These are phyloP conservation scores for Sinocyclocheilus rhinocerous DNA, from an alignment of 2,113 vertebrate genomes.

Conservation along the genomic window DNA sequence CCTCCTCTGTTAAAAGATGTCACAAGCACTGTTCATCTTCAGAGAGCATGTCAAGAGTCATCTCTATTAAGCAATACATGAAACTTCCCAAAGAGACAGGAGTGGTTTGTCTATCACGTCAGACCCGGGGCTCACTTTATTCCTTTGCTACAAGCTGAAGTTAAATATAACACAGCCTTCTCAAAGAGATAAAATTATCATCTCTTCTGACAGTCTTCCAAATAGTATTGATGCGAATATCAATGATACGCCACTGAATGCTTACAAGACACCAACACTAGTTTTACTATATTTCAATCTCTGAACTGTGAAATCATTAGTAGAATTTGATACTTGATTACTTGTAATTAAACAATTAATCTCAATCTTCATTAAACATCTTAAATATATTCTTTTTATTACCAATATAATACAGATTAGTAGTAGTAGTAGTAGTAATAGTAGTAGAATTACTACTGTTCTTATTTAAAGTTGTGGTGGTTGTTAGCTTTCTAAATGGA, in stretches of 20 bases:
- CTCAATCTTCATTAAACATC: no score
- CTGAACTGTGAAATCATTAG: neutral
- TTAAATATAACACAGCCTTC: neutral
- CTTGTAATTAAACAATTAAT: no score
- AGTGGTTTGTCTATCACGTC: neutral
- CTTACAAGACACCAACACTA: neutral
- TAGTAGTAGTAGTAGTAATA: neutral
- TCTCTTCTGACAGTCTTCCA: neutral
- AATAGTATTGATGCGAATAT: neutral
- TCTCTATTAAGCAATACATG: neutral
- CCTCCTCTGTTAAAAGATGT: neutral
- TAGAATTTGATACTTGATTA: neutral
- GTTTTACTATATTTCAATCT: neutral
- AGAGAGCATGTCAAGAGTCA: neutral
- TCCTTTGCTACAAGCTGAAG: neutral
- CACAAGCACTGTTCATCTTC: constrained; percentile 6
- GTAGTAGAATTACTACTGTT: neutral
- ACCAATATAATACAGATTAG: no score
- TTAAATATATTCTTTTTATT: no score
- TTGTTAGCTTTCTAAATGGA: neutral
- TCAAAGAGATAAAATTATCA: neutral
- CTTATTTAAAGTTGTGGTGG: neutral
- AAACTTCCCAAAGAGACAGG: constrained; percentile 15
- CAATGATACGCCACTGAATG: neutral
- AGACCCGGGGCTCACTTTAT: neutral